Percentiles rank a stretch among this genome's conserved stretches.
phyloP scores from a whole-genome alignment of 2,113 vertebrate genomes.

The Piprites chloris region DNA sequence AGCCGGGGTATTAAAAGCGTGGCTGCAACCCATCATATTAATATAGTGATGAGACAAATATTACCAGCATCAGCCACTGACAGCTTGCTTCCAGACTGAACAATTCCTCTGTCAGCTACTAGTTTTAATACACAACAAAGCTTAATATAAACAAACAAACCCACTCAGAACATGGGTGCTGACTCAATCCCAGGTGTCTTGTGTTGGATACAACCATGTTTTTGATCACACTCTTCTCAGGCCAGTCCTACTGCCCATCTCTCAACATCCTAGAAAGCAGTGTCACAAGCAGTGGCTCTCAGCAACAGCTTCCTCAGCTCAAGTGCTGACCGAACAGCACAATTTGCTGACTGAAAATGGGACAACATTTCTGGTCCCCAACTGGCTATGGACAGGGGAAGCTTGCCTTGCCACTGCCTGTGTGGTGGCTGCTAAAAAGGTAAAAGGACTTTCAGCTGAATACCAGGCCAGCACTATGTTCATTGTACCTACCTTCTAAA shows the following conservation, averaged over 20 bases:
- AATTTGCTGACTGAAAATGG: neutral
- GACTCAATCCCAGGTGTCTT: neutral
- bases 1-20: neutral
- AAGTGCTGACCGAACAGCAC: neutral
- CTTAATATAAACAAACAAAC: neutral
- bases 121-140: neutral
- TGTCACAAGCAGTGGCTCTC: neutral
- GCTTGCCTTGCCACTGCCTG: neutral
- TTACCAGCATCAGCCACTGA: neutral
- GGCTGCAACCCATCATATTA: neutral
- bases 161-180: neutral
- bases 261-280: neutral
- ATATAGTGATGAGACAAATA: neutral
- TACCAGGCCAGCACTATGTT: accelerated
- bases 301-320: neutral
- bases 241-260: neutral
- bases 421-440: neutral
- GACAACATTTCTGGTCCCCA: neutral
- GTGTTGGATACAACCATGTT: neutral
- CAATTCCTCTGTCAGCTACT: neutral
- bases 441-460: neutral
- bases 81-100: neutral
- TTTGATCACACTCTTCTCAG: neutral
- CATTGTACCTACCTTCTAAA: neutral
- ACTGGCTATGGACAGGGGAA: neutral